These are phyloP conservation scores for Spilogale gracilis DNA, from an alignment of 2,113 vertebrate genomes.

Conservation along the genomic window DNA sequence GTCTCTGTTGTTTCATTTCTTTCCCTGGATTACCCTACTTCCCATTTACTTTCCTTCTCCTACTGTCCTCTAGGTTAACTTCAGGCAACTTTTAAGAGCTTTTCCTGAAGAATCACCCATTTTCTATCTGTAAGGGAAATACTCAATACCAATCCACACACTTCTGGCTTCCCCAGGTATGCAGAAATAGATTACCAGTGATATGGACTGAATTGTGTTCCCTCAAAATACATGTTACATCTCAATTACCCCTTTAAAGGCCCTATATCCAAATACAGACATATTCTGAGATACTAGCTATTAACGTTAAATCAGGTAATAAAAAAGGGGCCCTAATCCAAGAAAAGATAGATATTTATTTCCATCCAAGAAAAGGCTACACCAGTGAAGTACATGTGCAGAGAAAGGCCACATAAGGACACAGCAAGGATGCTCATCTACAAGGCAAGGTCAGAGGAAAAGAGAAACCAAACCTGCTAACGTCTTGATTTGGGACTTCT, in stretches of 20 bases:
- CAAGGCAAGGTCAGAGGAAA: not conserved
- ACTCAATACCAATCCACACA: not conserved
- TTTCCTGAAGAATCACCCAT: not conserved
- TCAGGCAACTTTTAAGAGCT: not conserved
- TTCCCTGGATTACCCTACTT: no score
- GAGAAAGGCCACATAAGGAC: not conserved
- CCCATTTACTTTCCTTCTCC: no score
- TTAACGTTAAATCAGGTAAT: not conserved
- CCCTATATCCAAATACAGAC: not conserved
- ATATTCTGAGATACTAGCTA: not conserved
- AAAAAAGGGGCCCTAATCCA: not conserved
- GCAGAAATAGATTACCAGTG: not conserved
- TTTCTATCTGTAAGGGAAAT: not conserved
- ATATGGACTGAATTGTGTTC: not conserved
- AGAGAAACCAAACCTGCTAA: not conserved
- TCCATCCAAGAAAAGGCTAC: not conserved
- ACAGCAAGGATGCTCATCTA: not conserved
- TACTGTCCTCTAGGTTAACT: no score
- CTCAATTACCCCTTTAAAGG: not conserved
- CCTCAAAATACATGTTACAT: not conserved
- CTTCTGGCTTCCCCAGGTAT: not conserved
- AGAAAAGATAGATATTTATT: no score
- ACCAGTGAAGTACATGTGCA: not conserved
- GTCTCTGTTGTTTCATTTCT: no score
- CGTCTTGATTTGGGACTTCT: not conserved